Percentiles rank a stretch among this genome's conserved stretches.
Evolutionary conservation across 2,888 invertebrate species (phyloP).

Genomic region (Tipula confusa): DNA sequence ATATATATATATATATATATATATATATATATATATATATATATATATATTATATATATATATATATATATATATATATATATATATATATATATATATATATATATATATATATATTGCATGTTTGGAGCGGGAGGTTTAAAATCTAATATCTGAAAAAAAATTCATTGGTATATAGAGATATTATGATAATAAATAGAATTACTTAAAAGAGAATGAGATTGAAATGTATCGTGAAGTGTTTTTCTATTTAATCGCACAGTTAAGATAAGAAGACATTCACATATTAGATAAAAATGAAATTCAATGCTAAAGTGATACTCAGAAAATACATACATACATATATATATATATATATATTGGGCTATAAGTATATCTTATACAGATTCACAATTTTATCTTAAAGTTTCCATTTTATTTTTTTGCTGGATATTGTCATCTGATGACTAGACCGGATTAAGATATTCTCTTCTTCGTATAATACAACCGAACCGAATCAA

Average conservation of each 20-base stretch:
- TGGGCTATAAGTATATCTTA: too few relatives aligned
- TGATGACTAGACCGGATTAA: constrained; percentile 25
- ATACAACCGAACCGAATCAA: background rate
- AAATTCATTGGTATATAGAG: too few relatives aligned
- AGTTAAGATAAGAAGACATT: background rate
- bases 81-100: too few relatives aligned
- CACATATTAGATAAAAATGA: background rate
- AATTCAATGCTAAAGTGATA: background rate
- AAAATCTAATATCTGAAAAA: too few relatives aligned
- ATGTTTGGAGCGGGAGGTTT: too few relatives aligned
- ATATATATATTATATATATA: too few relatives aligned
- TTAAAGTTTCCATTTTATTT: background rate
- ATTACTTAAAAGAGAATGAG: background rate
- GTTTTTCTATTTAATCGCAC: background rate
- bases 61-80: too few relatives aligned
- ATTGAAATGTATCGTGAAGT: constrained; percentile 1
- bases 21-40: too few relatives aligned
- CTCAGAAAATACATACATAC: background rate
- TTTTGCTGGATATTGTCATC: background rate
- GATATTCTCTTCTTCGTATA: background rate
- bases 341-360: background rate
- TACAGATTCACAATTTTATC: background rate
- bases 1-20: too few relatives aligned
- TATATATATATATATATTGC: too few relatives aligned
- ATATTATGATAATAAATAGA: background rate